Percentiles rank a stretch among this genome's conserved stretches.
phyloP scores from a whole-genome alignment of 1,140 invertebrate species.

The Bombus confusus region DNA sequence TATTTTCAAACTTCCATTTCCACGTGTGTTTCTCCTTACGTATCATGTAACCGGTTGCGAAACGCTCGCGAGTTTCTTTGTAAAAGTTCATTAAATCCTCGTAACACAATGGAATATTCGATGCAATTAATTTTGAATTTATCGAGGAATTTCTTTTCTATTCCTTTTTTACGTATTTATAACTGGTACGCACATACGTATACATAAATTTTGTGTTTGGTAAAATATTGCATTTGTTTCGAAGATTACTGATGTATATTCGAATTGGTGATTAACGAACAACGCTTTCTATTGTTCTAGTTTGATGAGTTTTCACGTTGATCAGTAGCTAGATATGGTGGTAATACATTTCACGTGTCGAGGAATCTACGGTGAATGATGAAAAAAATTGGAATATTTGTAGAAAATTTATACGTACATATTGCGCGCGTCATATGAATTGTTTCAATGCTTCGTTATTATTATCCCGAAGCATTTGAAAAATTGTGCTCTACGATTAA shows the following conservation, averaged over 20 bases:
- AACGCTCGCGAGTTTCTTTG: neutral
- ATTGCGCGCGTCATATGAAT: neutral
- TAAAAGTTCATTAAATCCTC: neutral
- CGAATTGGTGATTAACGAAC: neutral
- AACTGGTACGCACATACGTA: neutral
- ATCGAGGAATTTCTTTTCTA: neutral
- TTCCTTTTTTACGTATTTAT: neutral
- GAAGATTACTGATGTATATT: neutral
- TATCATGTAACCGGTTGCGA: conserved; percentile 27
- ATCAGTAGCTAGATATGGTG: neutral
- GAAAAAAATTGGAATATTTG: neutral
- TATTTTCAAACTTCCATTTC: conserved; percentile 33
- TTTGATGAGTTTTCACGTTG: neutral
- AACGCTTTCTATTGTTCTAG: neutral
- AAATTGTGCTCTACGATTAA: no score
- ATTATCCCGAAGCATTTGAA: no score
- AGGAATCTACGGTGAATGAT: neutral
- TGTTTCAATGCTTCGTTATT: no score
- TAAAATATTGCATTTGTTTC: neutral
- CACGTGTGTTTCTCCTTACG: neutral
- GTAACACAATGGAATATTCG: neutral
- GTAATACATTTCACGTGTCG: neutral
- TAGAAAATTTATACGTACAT: neutral
- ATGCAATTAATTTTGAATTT: neutral
- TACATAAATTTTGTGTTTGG: neutral